A percentile compares a stretch with the other conserved stretches of the same genome.
Conservation (phyloP, 2,113 vertebrate genomes). For the Rhineura floridana region DNA sequence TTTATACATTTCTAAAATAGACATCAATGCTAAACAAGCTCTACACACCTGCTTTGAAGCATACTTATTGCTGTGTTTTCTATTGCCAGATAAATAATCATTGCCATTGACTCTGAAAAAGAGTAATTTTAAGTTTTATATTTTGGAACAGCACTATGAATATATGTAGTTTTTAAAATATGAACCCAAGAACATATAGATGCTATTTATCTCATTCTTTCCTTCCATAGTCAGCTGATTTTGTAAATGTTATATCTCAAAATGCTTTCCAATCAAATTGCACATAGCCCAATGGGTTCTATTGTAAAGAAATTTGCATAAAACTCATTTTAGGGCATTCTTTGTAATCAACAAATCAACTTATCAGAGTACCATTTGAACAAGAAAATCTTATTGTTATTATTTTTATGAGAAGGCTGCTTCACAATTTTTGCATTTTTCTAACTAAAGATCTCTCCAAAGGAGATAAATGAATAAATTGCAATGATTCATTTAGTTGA, state of each 20-base stretch:
- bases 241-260: constrained; percentile 56
- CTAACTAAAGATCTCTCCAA: constrained; percentile 33
- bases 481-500: not conserved
- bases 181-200: constrained; percentile 3
- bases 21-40: not conserved
- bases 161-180: not conserved
- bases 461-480: constrained; percentile 9
- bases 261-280: constrained; percentile 57
- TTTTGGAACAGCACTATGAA: constrained; percentile 25
- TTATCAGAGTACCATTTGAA: constrained; percentile 45
- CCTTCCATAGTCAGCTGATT: constrained; percentile 44
- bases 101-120: not conserved
- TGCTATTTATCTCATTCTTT: constrained; percentile 43
- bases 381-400: constrained; percentile 37
- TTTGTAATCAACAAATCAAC: constrained; percentile 53
- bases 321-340: constrained; percentile 62
- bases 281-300: constrained; percentile 49
- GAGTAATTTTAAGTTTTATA: not conserved
- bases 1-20: not conserved
- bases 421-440: constrained; percentile 47
- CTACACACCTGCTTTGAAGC: not conserved
- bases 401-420: constrained; percentile 43
- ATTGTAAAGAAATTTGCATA: constrained; percentile 56
- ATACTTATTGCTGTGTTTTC: not conserved
- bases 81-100: not conserved